Conservation (phyloP, 92 coral and sea anemone species). For the Scolanthus callimorphus region DNA sequence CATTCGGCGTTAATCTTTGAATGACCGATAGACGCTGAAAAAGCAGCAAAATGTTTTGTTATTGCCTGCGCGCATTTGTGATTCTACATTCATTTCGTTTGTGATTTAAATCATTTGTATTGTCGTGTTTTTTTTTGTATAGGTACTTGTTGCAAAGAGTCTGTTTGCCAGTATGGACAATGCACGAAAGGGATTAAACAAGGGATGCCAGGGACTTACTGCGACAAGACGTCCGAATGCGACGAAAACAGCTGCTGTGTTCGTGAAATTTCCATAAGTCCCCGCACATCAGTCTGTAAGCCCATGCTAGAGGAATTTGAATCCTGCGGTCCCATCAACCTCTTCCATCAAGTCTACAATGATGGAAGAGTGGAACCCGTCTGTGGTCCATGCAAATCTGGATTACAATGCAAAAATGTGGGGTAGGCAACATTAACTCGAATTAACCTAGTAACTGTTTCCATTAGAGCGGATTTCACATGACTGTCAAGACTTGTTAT, state of each 20-base stretch:
- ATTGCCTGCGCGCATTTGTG: too few species aligned
- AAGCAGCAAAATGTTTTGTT: too few species aligned
- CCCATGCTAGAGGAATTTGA: conserved; percentile 79
- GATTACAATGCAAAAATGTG: conserved; percentile 76
- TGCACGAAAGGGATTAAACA: conserved; percentile 76
- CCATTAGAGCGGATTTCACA: too few species aligned
- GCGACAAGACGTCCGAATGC: conserved; percentile 77
- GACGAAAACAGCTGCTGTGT: conserved; percentile 77
- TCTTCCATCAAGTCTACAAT: conserved; percentile 72
- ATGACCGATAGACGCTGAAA: too few species aligned
- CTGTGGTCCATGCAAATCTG: conserved; percentile 84
- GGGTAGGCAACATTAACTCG: too few species aligned
- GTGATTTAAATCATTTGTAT: too few species aligned
- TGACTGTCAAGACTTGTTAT: too few species aligned
- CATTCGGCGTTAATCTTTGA: too few species aligned
- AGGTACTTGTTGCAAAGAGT: conserved; percentile 83
- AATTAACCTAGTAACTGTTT: too few species aligned
- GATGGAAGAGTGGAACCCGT: conserved; percentile 90
- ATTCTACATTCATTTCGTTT: too few species aligned
- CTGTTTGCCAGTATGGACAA: conserved; percentile 74
- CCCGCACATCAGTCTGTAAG: conserved; percentile 73
- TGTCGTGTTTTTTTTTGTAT: not conserved
- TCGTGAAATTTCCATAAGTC: conserved; percentile 72
- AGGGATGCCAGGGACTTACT: conserved; percentile 82
- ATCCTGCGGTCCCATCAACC: conserved; percentile 87